Conservation (phyloP, 1,140 invertebrate species). For the Notospermus geniculatus region DNA sequence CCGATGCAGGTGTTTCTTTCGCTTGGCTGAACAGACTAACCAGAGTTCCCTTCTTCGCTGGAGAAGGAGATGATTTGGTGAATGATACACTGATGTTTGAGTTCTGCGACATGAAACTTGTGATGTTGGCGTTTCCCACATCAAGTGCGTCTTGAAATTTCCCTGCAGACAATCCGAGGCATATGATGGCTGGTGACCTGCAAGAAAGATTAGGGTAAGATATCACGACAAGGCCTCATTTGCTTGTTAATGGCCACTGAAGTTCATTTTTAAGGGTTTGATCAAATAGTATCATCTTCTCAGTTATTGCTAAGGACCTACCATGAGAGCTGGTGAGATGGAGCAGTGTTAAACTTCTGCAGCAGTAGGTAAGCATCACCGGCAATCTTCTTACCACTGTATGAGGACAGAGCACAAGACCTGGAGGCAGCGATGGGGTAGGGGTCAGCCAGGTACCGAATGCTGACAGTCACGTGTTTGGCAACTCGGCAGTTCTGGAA, state of each 20-base stretch:
- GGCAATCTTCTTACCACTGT: slow-evolving; percentile 54
- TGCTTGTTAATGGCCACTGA: background rate
- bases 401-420: slow-evolving; percentile 46
- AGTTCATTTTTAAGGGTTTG: too few species aligned
- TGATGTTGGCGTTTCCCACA: slow-evolving; percentile 36
- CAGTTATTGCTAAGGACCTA: slow-evolving; percentile 59
- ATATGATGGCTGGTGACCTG: slow-evolving; percentile 62
- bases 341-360: slow-evolving; percentile 64
- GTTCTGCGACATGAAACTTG: slow-evolving; percentile 31
- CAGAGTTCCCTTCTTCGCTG: background rate
- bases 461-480: slow-evolving; percentile 47
- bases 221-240: background rate
- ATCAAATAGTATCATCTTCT: too few species aligned
- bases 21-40: too few species aligned
- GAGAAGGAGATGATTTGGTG: background rate
- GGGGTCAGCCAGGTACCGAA: slow-evolving; percentile 35
- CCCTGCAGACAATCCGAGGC: slow-evolving; percentile 72
- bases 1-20: too few species aligned
- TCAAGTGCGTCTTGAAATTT: slow-evolving; percentile 73
- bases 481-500: slow-evolving; percentile 53
- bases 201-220: slow-evolving; percentile 37
- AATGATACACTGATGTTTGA: background rate
- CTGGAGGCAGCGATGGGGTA: slow-evolving; percentile 36
- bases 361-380: slow-evolving; percentile 64
- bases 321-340: slow-evolving; percentile 62